Conservation (phyloP, 2,797 vertebrate genomes). For the Tapirus indicus region DNA sequence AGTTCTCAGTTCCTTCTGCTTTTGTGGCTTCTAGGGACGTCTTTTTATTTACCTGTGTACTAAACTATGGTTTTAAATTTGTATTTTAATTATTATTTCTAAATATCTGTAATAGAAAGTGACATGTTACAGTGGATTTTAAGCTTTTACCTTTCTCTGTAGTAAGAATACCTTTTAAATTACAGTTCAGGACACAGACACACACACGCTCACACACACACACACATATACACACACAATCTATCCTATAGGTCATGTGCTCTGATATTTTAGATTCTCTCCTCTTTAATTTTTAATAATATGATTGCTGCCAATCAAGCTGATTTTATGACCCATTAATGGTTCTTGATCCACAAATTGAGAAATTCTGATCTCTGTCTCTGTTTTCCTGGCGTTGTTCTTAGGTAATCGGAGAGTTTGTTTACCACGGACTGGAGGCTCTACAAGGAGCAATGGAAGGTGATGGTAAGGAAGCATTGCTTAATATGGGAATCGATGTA, state of each 20-base stretch:
- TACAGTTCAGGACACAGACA: neutral
- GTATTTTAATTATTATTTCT: neutral
- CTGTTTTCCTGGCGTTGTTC: neutral
- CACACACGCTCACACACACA: neutral
- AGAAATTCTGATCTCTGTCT: neutral
- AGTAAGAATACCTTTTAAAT: neutral
- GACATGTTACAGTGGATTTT: neutral
- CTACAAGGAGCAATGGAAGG: rapidly evolving
- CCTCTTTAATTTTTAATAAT: neutral
- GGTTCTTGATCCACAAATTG: neutral
- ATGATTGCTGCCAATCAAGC: neutral
- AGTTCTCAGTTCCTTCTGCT: neutral
- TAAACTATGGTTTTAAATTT: neutral
- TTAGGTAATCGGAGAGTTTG: too few species aligned
- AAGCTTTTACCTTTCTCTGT: neutral
- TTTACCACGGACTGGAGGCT: neutral
- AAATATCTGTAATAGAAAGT: neutral
- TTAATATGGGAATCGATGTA: rapidly evolving
- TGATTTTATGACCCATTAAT: neutral
- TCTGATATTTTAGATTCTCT: too few species aligned
- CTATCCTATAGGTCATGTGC: too few species aligned
- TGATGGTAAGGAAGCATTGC: rapidly evolving
- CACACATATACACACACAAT: too few species aligned
- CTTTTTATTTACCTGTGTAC: neutral
- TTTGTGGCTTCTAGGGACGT: neutral